A percentile compares a stretch with the other conserved stretches of the same genome.
Evolutionary conservation across 2,113 vertebrate genomes (phyloP).

Genomic region (Sorex fumeus): DNA sequence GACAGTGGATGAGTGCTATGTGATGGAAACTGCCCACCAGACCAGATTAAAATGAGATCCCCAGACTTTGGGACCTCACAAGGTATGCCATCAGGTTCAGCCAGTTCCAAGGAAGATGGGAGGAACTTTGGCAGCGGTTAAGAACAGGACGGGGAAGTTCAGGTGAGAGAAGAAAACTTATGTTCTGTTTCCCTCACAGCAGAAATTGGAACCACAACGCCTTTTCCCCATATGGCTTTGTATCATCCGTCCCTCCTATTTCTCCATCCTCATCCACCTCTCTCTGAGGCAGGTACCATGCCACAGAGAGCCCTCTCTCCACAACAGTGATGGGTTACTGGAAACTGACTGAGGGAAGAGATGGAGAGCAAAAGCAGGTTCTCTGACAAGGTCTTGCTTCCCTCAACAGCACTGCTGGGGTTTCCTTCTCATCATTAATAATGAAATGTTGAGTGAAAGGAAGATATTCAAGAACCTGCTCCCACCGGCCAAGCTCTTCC

Average conservation of each 20-base stretch:
- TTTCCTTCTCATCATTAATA: background rate
- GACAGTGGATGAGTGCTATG: background rate
- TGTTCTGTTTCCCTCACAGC: background rate
- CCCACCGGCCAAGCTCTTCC: background rate
- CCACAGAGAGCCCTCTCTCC: background rate
- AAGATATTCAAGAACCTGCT: too few species aligned
- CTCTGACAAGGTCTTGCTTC: background rate
- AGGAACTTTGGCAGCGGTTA: background rate
- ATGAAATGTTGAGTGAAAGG: background rate
- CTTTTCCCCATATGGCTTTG: background rate
- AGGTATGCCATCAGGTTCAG: background rate
- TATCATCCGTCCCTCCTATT: background rate
- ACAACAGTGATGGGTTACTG: background rate
- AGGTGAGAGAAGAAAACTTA: constrained; percentile 6
- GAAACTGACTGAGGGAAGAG: background rate
- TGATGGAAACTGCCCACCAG: background rate
- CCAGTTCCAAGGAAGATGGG: background rate
- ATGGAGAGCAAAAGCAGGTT: background rate
- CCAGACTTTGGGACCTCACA: background rate
- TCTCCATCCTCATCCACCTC: background rate
- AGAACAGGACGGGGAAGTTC: constrained; percentile 17
- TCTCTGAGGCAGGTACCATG: background rate
- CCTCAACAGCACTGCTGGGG: background rate
- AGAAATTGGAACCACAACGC: background rate
- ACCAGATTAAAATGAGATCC: background rate